Evolutionary conservation across 2,113 vertebrate species (phyloP).

Genomic region (Scytalopus superciliaris): DNA sequence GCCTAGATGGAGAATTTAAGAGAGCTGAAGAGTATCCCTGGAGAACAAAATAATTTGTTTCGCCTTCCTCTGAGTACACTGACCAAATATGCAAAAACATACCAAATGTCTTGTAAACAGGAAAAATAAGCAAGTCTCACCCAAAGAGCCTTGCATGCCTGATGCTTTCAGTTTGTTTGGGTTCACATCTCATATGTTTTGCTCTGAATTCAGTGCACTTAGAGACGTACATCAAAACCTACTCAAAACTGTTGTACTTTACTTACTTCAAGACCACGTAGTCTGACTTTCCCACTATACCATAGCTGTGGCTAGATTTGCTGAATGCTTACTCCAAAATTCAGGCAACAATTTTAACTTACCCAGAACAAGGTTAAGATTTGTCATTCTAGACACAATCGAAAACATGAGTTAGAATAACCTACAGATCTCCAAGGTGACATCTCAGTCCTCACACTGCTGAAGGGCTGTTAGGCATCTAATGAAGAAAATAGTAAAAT

Average conservation of each 20-base stretch:
- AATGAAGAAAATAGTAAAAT: not conserved
- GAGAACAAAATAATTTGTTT: not conserved
- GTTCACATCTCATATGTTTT: not conserved
- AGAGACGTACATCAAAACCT: not conserved
- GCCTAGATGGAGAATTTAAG: not conserved
- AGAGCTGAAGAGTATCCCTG: not conserved
- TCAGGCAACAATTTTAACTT: not conserved
- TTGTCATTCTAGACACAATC: not conserved
- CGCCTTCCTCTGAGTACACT: not conserved
- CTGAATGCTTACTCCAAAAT: not conserved
- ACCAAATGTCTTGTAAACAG: not conserved
- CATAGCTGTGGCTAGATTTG: not conserved
- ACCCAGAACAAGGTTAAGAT: not conserved
- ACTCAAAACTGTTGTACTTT: not conserved
- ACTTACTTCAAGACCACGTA: not conserved
- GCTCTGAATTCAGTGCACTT: not conserved
- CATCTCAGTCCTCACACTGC: not conserved
- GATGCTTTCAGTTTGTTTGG: not conserved
- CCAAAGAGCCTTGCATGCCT: not conserved
- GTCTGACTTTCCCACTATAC: not conserved
- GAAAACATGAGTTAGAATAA: not conserved
- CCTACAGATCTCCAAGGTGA: not conserved
- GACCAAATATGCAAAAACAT: not conserved
- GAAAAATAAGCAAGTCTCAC: not conserved
- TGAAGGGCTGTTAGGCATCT: not conserved